Evolutionary conservation across 2,888 invertebrate species (phyloP), one percentile per base, ranked within the genome.

Genomic region (Phrixothrix hirtus): DNA sequence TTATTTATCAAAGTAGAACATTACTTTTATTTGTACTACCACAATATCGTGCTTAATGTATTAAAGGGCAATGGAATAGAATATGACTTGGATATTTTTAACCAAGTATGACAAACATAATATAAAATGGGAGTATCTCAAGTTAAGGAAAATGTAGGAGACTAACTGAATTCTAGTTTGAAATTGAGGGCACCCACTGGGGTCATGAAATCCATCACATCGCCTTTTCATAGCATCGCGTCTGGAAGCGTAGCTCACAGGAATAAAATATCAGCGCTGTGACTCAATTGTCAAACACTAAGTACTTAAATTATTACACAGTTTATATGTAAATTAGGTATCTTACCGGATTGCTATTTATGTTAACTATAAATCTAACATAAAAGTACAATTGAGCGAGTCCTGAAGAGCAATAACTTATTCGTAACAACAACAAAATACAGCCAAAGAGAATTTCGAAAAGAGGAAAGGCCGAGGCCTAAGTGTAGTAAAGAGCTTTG

Each of bases 201-300:
- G 66, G 68, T 71, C 72, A 66, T 73, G 69, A 73, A 73, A 73
- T 73, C 72, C 72, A 73, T 73, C 73, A 74, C 72, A 71, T 70
- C 67, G 70, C 63, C 68, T 69, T 72, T 72, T 71, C 72, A 71
- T 71, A 68, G 69, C 67, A 56, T 56, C 50, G 60, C 60, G 61
- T 61, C 62, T 59, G 57, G 59, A 57, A 60, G 60, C 43, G 50
- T 45, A 58, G 59, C 58, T 51, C 61, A 44, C 51, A 61, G 59
- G 61, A 66, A 69, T 69, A 69, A 67, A 63, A 70, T 70, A 70
- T 69, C 65, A 64, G 64, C 58, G 57, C 59, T 63, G 59, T 65
- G 68, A 67, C 68, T 64, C 66, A 48, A 58, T 60, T 60, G 57
- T 61, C 57, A 53, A 55, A 54, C 55, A 49, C 48, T 57, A 50